phyloP scores from a whole-genome alignment of 2,113 vertebrate genomes.

The Clarias macrocephalus region DNA sequence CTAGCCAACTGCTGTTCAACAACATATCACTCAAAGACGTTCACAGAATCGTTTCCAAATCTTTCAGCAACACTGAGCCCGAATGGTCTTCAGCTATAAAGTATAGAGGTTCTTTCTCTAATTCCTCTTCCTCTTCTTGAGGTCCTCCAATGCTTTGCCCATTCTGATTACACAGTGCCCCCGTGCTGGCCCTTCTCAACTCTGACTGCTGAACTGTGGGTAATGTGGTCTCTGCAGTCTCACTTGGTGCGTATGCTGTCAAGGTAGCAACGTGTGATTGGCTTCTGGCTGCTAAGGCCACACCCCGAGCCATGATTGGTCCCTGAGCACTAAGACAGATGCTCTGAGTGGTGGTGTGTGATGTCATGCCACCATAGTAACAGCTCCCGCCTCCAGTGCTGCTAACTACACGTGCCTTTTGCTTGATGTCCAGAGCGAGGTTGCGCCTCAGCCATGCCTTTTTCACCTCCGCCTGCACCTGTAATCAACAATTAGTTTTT shows the following conservation, averaged over 20 bases:
- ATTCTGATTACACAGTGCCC: not conserved
- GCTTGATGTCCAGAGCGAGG: conserved; percentile 74
- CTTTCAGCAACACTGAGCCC: conserved; percentile 58
- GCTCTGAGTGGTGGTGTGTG: conserved; percentile 78
- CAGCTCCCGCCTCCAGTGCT: conserved; percentile 75
- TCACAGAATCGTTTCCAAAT: conserved; percentile 71
- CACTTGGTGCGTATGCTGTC: conserved; percentile 49
- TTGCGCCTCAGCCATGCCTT: conserved; percentile 79
- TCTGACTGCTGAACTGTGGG: conserved; percentile 46
- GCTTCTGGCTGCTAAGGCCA: conserved; percentile 36
- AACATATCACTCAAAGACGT: not conserved
- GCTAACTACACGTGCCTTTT: conserved; percentile 75
- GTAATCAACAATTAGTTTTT: not conserved
- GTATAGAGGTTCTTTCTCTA: conserved; percentile 28
- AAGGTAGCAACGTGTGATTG: conserved; percentile 52
- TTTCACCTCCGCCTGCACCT: conserved; percentile 82
- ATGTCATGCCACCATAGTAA: conserved; percentile 78
- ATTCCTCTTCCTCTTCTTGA: conserved; percentile 2
- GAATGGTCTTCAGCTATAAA: conserved; percentile 49
- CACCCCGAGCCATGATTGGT: conserved; percentile 56
- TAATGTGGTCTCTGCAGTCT: conserved; percentile 49
- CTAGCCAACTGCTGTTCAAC: not conserved
- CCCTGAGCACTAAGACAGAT: conserved; percentile 67
- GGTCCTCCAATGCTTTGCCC: conserved; percentile 39
- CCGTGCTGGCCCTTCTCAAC: conserved; percentile 38